These are phyloP conservation scores for Choloepus didactylus DNA, from an alignment of 2,797 vertebrate species.

Conservation along the genomic window DNA sequence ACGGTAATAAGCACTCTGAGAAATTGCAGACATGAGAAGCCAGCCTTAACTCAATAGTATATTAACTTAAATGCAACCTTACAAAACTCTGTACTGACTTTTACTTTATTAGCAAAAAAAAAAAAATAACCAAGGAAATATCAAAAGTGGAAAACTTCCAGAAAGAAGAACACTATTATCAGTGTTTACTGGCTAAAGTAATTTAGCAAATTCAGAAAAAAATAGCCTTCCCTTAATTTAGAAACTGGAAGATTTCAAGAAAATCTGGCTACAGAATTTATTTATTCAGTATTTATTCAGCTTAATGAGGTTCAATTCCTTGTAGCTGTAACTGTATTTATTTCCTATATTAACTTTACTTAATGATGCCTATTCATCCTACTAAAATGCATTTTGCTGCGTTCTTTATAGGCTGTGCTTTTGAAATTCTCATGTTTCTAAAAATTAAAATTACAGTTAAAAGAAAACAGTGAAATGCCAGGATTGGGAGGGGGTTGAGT, in stretches of 20 bases:
- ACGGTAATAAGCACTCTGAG: not conserved
- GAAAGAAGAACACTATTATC: constrained; percentile 57
- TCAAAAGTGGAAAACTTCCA: constrained; percentile 54
- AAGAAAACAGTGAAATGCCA: constrained; percentile 61
- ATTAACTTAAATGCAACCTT: constrained; percentile 38
- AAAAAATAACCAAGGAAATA: not conserved
- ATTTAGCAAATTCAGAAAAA: constrained; percentile 75
- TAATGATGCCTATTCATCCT: constrained; percentile 79
- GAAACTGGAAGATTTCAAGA: constrained; percentile 68
- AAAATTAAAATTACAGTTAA: constrained; percentile 69
- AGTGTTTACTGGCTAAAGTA: constrained; percentile 67
- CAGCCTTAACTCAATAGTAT: constrained; percentile 14
- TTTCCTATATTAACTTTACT: constrained; percentile 79
- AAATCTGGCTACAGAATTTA: constrained; percentile 40
- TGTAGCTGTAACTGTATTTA: constrained; percentile 79
- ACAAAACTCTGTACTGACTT: constrained; percentile 37
- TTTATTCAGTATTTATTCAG: constrained; percentile 72
- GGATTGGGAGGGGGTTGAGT: not conserved
- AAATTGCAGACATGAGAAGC: constrained; percentile 10
- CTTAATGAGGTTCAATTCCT: constrained; percentile 79
- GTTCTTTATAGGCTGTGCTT: constrained; percentile 70
- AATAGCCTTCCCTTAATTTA: constrained; percentile 72
- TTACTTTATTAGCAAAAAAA: not conserved
- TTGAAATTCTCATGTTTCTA: constrained; percentile 69
- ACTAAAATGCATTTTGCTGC: constrained; percentile 72